Base-by-base conservation (phyloP, 2,113 vertebrate species). In the Agapornis roseicollis region DNA sequence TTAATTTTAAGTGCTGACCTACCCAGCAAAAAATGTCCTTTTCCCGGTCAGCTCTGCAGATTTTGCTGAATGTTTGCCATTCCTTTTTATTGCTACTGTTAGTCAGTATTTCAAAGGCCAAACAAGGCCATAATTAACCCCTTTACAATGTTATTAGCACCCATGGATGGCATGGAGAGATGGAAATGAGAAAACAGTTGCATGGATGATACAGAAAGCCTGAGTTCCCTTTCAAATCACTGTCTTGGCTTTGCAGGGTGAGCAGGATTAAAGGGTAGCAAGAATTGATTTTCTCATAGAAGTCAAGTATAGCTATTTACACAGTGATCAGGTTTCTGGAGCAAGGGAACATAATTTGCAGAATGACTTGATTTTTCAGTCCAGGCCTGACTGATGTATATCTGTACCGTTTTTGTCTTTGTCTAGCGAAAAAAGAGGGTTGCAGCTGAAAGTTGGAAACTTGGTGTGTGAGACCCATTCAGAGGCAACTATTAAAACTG, bases 241-340 rank as follows among this genome's bases (percentile, higher is more conserved):
- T 96, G 68, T 13, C 3, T 17, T 60, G 76, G 65, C 63, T 94
- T 89, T 85, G 63, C 58, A 82, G 85, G 9, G 49, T 28, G 71
- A 96, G 77, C 53, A 64, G 93, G 89, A 90, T 94, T 94, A 95
- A 94, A 91, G 65, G 25, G 79, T 52, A 83, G 91, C 74, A 94
- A 88, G 82, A 93, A 95, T 80, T 95, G 74, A 83, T 96, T 96
- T 97, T 94, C 76, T 90, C 93, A 66, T 60, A 86, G 68, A 79
- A 91, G 79, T 55, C 47, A 53, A 76, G 61, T 82, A 91, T 31
- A 80, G 58, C 81, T 91, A 42, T 58, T 71, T 49, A 50, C 8
- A 0, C 55, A 58, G 46, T 3, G 18, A 93, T 95, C 91, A 88
- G 53, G 27, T 71, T 91, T 93, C 88, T 93, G 82, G 47, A 84